A percentile compares a stretch with the other conserved stretches of the same genome.
Evolutionary conservation across 2,113 vertebrate genomes (phyloP).

Genomic region (Sturnira hondurensis): DNA sequence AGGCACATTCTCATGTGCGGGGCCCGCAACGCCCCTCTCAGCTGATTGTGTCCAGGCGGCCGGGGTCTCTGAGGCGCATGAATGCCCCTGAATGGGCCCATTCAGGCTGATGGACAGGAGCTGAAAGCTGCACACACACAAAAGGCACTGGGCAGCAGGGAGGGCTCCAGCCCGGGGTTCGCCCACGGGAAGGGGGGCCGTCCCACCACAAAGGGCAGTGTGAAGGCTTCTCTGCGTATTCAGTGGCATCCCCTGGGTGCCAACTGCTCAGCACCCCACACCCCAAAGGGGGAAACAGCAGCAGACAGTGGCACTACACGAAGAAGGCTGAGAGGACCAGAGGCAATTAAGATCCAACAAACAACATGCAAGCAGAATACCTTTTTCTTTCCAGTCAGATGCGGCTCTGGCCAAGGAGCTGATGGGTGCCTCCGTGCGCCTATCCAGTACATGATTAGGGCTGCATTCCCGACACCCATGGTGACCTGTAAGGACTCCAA

Average conservation of each 20-base stretch:
- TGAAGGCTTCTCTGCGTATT: slow-evolving; percentile 19
- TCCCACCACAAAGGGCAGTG: slow-evolving; percentile 57
- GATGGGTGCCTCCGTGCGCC: neutral
- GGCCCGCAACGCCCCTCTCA: slow-evolving; percentile 53
- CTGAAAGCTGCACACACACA: slow-evolving; percentile 77
- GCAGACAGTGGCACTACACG: neutral
- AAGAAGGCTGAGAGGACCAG: neutral
- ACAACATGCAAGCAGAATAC: neutral
- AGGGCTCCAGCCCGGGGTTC: slow-evolving; percentile 42
- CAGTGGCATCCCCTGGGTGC: slow-evolving; percentile 10
- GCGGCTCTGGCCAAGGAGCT: neutral
- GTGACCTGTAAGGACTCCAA: slow-evolving; percentile 24
- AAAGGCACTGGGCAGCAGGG: slow-evolving; percentile 75
- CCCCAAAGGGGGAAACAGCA: neutral
- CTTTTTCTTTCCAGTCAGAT: neutral
- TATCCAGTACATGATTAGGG: neutral
- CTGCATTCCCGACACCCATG: slow-evolving; percentile 38
- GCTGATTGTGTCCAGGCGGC: slow-evolving; percentile 71
- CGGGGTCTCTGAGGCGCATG: slow-evolving; percentile 69
- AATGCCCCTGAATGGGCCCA: slow-evolving; percentile 80
- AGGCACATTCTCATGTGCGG: neutral
- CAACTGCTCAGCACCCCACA: neutral
- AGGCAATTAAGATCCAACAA: neutral
- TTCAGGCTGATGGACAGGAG: slow-evolving; percentile 79
- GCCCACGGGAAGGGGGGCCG: slow-evolving; percentile 62